Percentiles rank a stretch among this genome's conserved stretches.
Evolutionary conservation across 2,888 invertebrate species (phyloP).

Genomic region (Mesochorus sp.): DNA sequence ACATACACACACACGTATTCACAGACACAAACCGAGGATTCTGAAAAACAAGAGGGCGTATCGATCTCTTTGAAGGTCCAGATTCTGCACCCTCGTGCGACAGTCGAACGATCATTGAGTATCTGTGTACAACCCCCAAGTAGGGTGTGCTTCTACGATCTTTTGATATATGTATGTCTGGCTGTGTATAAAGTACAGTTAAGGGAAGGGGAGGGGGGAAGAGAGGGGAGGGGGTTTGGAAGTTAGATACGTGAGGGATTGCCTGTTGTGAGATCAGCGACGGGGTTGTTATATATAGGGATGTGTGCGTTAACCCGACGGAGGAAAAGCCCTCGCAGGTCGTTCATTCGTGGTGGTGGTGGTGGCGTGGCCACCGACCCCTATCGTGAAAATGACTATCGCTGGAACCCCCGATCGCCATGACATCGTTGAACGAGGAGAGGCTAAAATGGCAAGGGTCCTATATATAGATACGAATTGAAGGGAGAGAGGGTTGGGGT

Average conservation of each 20-base stretch:
- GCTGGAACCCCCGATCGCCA: slow-evolving; percentile 53
- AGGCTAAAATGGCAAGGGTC: slow-evolving; percentile 41
- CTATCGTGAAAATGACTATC: slow-evolving; percentile 73
- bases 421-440: slow-evolving; percentile 46
- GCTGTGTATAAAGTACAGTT: slow-evolving; percentile 8
- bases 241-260: slow-evolving; percentile 20
- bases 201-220: no score
- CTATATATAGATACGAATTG: neutral
- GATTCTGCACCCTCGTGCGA: no score
- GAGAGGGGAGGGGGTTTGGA: slow-evolving; percentile 38
- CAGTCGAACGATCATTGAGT: no score
- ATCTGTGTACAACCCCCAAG: no score
- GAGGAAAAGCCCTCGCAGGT: slow-evolving; percentile 36
- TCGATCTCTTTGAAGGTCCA: no score
- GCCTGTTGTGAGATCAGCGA: slow-evolving; percentile 55
- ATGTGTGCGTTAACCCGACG: neutral
- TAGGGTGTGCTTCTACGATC: slow-evolving; percentile 21
- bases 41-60: no score
- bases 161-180: no score
- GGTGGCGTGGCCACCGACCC: slow-evolving; percentile 59
- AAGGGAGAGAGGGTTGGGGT: neutral
- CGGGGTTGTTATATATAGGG: slow-evolving; percentile 10
- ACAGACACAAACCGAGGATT: no score
- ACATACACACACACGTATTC: slow-evolving; percentile 54
- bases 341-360: slow-evolving; percentile 45